A percentile compares a stretch with the other conserved stretches of the same genome.
Conservation (phyloP, 2,888 invertebrate genomes). For the Scaptomyza caliginosa region DNA sequence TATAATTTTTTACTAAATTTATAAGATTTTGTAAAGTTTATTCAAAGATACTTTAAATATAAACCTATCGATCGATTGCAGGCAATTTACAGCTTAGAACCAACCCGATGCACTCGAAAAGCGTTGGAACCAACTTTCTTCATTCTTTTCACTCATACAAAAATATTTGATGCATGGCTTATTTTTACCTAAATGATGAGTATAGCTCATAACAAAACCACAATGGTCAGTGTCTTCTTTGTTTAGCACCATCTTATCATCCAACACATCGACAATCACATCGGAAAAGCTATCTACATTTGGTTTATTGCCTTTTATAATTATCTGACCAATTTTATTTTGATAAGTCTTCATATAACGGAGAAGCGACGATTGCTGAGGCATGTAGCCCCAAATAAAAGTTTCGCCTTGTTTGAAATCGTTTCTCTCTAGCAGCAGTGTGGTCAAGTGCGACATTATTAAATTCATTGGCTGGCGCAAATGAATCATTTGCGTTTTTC, state of each 20-base stretch:
- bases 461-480: constrained; percentile 42
- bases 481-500: constrained; percentile 33
- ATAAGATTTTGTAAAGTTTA: no score
- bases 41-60: no score
- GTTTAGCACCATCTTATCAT: neutral
- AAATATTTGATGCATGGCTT: constrained; percentile 19
- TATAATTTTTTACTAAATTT: no score
- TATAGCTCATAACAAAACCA: constrained; percentile 48
- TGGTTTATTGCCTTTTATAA: constrained; percentile 1
- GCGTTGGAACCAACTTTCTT: constrained; percentile 27
- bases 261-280: constrained; percentile 23
- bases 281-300: constrained; percentile 12
- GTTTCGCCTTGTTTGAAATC: constrained; percentile 34
- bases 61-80: no score
- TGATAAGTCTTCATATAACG: constrained; percentile 12
- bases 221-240: neutral
- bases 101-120: constrained; percentile 34
- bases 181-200: neutral
- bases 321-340: constrained; percentile 13
- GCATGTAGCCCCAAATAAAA: constrained; percentile 64
- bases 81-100: no score
- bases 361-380: constrained; percentile 30
- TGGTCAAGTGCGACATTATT: constrained; percentile 21
- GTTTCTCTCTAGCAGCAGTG: neutral
- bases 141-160: constrained; percentile 28